Evolutionary conservation across 2,113 vertebrate species (phyloP), one percentile per base, ranked within the genome.

Genomic region (Pituophis catenifer): DNA sequence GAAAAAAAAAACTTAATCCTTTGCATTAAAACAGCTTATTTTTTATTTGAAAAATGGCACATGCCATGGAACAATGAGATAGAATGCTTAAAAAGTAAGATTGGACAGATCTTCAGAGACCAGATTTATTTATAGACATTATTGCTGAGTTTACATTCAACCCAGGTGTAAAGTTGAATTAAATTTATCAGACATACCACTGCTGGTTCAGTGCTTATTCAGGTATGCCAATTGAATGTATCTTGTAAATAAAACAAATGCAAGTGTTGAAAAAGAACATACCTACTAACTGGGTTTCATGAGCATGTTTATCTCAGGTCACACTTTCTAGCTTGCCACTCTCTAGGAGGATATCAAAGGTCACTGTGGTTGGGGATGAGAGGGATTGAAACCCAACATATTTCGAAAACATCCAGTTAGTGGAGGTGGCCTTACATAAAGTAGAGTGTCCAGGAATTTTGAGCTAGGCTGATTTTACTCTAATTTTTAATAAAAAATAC

Each of bases 1-100:
- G 29, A 38, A 38, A 81, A 81, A 38, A 2, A 81, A 38, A 81
- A 58, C 92, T 93, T 96, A 97, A 97, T 97, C 95, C 93, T 95
- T 97, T 94, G 54, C 96, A 96, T 94, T 86, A 94, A 95, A 95
- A 93, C 88, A 94, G 95, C 88, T 94, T 13, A 12, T 55, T 94
- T 21, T 52, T 90, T 93, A 92, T 55, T 95, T 97, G 96, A 97
- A 97, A 97, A 97, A 90, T 53, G 19, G 86, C 91, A 93, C 33
- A 95, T 95, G 97, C 96, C 98, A n/a, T 92, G 93, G 96, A 96
- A 97, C 92, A 93, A 91, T 96, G 93, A 97, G 98, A 97, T 97
- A 97, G 97, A 98, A 92, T 94, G 97, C 97, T 94, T 94, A 93
- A 98, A 98, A 97, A 98, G 97, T 10, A 93, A 53, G 97, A n/a